Evolutionary conservation across 2,888 invertebrate genomes (phyloP).

Genomic region (Calameuta idolon): DNA sequence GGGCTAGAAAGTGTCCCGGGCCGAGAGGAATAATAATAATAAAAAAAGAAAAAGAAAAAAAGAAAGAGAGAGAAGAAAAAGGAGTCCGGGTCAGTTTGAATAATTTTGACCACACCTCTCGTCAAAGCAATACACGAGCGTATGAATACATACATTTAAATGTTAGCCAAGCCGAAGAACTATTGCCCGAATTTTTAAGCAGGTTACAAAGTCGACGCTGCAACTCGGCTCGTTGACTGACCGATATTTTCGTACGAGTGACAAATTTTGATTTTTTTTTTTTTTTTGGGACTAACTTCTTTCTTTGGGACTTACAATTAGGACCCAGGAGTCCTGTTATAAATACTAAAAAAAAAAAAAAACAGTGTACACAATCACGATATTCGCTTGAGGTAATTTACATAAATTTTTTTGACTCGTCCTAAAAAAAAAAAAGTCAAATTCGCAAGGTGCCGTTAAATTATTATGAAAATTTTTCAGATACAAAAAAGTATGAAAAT

Average conservation of each 20-base stretch:
- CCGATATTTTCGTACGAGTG: constrained; percentile 25
- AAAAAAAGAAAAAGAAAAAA: constrained; percentile 14
- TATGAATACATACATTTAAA: constrained; percentile 68
- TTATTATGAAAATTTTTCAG: too few species aligned
- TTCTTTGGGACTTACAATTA: too few species aligned
- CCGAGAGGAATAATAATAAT: constrained; percentile 25
- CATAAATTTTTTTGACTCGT: too few species aligned
- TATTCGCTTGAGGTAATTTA: too few species aligned
- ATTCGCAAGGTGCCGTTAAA: too few species aligned
- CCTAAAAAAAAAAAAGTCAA: too few species aligned
- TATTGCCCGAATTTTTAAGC: constrained; percentile 63
- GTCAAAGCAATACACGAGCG: constrained; percentile 63
- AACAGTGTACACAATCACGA: too few species aligned
- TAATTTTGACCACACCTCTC: constrained; percentile 68
- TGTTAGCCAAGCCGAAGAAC: constrained; percentile 56
- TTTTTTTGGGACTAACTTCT: too few species aligned
- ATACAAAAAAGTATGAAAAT: too few species aligned
- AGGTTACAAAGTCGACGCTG: constrained; percentile 23
- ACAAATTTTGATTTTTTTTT: too few species aligned
- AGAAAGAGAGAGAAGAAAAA: constrained; percentile 51
- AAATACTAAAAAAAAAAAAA: too few species aligned
- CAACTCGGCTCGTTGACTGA: constrained; percentile 23
- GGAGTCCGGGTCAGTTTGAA: constrained; percentile 66
- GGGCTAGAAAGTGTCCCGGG: constrained; percentile 62
- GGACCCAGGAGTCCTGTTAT: too few species aligned